Evolutionary conservation across 2,113 vertebrate species (phyloP).

Genomic region (Tachycineta bicolor): DNA sequence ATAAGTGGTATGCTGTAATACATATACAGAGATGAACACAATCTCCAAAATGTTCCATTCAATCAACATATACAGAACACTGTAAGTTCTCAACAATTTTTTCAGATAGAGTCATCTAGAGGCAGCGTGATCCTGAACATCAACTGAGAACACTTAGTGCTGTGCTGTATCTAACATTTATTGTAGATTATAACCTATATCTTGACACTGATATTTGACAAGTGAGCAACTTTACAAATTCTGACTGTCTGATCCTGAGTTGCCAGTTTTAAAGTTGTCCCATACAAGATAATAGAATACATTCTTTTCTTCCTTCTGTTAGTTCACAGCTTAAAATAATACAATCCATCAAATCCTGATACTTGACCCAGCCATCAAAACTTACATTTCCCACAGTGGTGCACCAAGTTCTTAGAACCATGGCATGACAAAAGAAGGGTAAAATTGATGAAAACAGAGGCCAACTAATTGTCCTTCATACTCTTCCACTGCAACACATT

Average conservation of each 20-base stretch:
- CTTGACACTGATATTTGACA: neutral
- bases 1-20: neutral
- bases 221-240: neutral
- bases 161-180: neutral
- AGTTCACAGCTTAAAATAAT: neutral
- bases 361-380: neutral
- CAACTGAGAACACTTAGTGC: neutral
- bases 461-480: neutral
- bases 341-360: neutral
- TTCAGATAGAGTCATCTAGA: neutral
- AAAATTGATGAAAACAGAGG: neutral
- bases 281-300: neutral
- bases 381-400: neutral
- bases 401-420: neutral
- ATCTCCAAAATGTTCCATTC: neutral
- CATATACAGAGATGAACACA: neutral
- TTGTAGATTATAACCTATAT: neutral
- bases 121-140: fast-evolving
- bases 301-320: neutral
- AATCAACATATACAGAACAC: neutral
- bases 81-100: neutral
- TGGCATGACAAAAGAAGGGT: neutral
- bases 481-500: neutral
- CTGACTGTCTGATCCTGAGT: neutral
- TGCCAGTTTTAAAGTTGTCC: neutral